These are phyloP conservation scores for Paradoxurus hermaphroditus DNA, from an alignment of 2,113 vertebrate species.

Conservation along the genomic window DNA sequence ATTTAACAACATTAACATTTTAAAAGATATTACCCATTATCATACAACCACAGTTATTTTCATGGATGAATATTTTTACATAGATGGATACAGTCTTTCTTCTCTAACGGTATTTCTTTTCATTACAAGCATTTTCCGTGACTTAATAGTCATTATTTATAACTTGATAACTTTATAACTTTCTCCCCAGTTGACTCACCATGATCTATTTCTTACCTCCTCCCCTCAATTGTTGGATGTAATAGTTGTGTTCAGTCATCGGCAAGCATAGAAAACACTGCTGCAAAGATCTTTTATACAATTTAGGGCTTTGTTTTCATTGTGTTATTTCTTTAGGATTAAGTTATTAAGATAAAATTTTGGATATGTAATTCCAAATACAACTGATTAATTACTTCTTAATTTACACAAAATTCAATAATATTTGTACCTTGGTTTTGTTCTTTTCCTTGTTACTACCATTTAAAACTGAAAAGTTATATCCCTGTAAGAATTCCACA, in stretches of 20 bases:
- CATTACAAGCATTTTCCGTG: background rate
- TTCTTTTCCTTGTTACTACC: background rate
- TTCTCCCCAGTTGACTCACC: background rate
- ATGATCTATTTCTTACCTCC: background rate
- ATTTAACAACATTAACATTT: slow-evolving; percentile 6
- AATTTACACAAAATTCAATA: background rate
- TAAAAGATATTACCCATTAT: background rate
- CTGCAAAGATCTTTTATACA: background rate
- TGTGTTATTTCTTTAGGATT: background rate
- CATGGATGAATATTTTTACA: background rate
- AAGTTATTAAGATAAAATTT: background rate
- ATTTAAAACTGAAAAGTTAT: background rate
- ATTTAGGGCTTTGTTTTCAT: background rate
- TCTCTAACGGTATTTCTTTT: background rate
- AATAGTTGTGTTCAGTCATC: background rate
- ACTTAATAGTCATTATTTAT: background rate
- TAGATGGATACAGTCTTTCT: background rate
- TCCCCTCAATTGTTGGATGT: background rate
- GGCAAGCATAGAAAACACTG: background rate
- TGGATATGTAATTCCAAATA: background rate
- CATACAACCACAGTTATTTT: background rate
- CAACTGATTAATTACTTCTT: background rate
- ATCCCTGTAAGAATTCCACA: background rate
- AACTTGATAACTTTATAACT: background rate
- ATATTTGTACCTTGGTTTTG: background rate